phyloP scores from a whole-genome alignment of 2,888 invertebrate species.

The Dione vanillae region DNA sequence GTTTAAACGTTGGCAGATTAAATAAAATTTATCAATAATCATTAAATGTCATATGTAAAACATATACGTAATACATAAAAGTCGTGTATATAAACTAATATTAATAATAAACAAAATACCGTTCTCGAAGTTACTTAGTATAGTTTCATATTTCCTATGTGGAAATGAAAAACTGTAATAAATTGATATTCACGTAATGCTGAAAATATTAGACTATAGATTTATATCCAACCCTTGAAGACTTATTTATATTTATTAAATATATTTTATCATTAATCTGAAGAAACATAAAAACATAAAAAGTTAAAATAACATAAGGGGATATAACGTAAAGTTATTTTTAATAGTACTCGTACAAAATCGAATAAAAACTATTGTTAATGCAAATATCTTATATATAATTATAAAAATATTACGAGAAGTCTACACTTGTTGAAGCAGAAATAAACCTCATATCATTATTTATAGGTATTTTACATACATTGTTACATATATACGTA shows the following conservation, averaged over 20 bases:
- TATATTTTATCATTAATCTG: too few relatives aligned
- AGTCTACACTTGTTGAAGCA: background rate
- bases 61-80: too few relatives aligned
- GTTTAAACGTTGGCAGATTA: background rate
- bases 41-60: background rate
- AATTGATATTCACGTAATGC: too few relatives aligned
- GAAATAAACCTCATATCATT: background rate
- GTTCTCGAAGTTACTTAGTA: too few relatives aligned
- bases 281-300: background rate
- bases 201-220: too few relatives aligned
- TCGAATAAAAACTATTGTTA: background rate
- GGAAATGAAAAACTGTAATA: too few relatives aligned
- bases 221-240: too few relatives aligned
- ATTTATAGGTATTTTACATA: background rate
- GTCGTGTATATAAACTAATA: too few relatives aligned
- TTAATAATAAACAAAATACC: too few relatives aligned
- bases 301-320: background rate
- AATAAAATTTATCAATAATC: background rate
- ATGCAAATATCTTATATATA: background rate
- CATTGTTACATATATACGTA: background rate
- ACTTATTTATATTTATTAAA: too few relatives aligned
- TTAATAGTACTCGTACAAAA: background rate
- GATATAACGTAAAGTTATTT: background rate
- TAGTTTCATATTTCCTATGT: too few relatives aligned
- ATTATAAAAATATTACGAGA: slow-evolving; percentile 1